A percentile compares a stretch with the other conserved stretches of the same genome.
These are phyloP conservation scores for Cantharis rustica DNA, from an alignment of 2,888 invertebrate genomes.

Conservation along the genomic window DNA sequence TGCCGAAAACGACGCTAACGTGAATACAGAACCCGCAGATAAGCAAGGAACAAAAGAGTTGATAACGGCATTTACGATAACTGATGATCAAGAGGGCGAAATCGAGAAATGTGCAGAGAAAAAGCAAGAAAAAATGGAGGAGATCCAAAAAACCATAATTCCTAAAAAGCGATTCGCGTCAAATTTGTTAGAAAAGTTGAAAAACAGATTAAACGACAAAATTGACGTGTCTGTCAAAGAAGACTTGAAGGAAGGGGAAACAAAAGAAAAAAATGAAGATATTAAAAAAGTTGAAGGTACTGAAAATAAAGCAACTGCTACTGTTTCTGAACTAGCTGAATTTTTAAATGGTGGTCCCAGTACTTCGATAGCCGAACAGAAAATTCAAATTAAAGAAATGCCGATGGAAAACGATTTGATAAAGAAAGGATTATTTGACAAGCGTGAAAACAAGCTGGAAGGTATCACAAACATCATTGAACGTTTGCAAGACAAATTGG, in stretches of 20 bases:
- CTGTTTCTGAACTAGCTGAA: neutral
- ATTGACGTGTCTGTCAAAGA: constrained; percentile 51
- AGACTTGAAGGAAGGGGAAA: neutral
- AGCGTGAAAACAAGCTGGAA: constrained; percentile 5
- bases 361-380: neutral
- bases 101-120: constrained; percentile 56
- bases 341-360: neutral
- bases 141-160: constrained; percentile 51
- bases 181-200: constrained; percentile 48
- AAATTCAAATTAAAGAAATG: neutral
- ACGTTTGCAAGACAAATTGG: constrained; percentile 31
- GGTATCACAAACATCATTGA: constrained; percentile 28
- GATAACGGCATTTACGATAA: neutral
- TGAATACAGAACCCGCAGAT: neutral
- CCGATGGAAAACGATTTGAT: neutral
- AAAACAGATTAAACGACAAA: constrained; percentile 33
- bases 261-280: neutral
- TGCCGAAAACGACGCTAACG: neutral
- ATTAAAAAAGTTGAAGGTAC: neutral
- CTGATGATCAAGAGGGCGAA: neutral
- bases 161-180: constrained; percentile 38
- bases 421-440: constrained; percentile 3
- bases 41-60: neutral
- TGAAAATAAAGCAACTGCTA: neutral
- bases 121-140: constrained; percentile 59